Conservation (phyloP, 2,888 invertebrate species). For the Anoncus sp. region DNA sequence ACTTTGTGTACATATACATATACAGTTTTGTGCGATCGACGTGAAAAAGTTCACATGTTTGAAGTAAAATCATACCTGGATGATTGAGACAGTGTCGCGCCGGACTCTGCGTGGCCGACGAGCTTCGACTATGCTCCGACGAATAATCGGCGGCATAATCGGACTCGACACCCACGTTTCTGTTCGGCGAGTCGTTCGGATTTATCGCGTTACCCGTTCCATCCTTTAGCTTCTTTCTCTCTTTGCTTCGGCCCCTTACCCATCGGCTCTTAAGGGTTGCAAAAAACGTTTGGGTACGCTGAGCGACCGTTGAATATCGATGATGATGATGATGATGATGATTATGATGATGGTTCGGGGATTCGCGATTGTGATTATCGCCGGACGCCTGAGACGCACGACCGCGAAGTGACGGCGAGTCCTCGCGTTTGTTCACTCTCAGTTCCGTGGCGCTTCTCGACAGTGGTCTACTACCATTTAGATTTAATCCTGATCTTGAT, state of each 20-base stretch:
- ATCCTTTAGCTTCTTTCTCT: conserved; percentile 87
- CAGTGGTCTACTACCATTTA: conserved; percentile 86
- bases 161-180: conserved; percentile 79
- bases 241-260: conserved; percentile 90
- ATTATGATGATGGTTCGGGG: conserved; percentile 73
- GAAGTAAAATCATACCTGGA: conserved; percentile 81
- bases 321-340: conserved; percentile 84
- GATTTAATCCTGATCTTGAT: conserved; percentile 77
- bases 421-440: conserved; percentile 85
- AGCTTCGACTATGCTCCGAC: conserved; percentile 89
- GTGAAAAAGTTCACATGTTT: neutral
- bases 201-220: conserved; percentile 81
- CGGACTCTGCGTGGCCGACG: conserved; percentile 90
- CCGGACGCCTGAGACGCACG: conserved; percentile 59
- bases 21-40: no score
- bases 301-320: conserved; percentile 88
- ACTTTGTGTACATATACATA: no score
- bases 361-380: conserved; percentile 64
- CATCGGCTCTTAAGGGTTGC: conserved; percentile 92
- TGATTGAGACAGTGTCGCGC: conserved; percentile 87
- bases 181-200: conserved; percentile 81
- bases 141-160: conserved; percentile 93
- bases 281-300: conserved; percentile 93
- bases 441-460: conserved; percentile 94
- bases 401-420: conserved; percentile 82